Evolutionary conservation across 2,113 vertebrate genomes (phyloP), one percentile per base, ranked within the genome.

Genomic region (Erythrolamprus reginae): DNA sequence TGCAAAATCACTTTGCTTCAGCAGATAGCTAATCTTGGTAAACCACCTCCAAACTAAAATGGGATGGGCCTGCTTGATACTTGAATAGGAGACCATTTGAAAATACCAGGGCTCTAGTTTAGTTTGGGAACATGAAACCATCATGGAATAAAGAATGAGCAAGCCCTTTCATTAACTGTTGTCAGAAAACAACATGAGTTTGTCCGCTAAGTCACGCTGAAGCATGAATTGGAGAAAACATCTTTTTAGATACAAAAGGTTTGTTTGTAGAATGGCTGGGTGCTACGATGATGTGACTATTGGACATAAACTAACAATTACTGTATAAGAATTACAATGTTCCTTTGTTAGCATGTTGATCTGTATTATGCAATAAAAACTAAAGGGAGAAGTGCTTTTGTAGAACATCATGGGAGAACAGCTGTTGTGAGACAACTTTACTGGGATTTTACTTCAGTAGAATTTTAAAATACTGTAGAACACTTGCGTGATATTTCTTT

Each of bases 381-480:
- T 15, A 4, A 28, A 55, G 88, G 47, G 56, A 51, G 12, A 82
- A 53, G 52, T 24, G 23, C 12, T 77, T 89, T 28, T 58, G 26
- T n/a, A 48, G 48, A 61, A 53, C 33, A 55, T 89, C 82, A 51
- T 17, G 38, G n/a, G 51, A 86, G 89, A 93, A 17, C 4, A 89
- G 82, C 52, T n/a, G 51, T 88, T 10, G 3, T 84, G 21, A 58
- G 92, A 86, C 87, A 96, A 0, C 84, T 93, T 91, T 92, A 82
- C 92, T 56, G 94, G 94, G 91, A 91, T 92, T 95, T 91, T 45
- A 90, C 88, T 89, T 84, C 87, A 86, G 21, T 24, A 42, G 93
- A 91, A 56, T 87, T 94, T 95, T 90, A 95, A 94, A 95, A 94
- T 93, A 86, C 50, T 93, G 24, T 90, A 96, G 93, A 94, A 95